Conservation (phyloP, 2,113 vertebrate species). For the Baryphthengus martii region DNA sequence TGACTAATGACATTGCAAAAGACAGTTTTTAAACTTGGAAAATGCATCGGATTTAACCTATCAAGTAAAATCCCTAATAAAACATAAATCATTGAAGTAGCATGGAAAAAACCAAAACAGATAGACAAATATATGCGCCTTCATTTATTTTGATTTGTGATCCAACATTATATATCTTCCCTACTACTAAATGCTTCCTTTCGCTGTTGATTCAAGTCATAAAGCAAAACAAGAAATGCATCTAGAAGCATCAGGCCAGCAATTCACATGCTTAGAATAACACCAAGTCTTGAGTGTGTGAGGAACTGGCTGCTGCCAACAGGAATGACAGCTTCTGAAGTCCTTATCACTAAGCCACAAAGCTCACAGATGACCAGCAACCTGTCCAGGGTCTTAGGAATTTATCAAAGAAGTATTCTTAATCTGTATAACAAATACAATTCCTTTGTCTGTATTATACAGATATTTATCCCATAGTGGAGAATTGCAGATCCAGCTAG, state of each 20-base stretch:
- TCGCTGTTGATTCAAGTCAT: neutral
- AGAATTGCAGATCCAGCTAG: neutral
- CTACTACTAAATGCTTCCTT: neutral
- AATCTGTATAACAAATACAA: neutral
- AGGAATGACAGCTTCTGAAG: neutral
- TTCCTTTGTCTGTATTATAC: neutral
- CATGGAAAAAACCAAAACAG: neutral
- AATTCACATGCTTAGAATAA: neutral
- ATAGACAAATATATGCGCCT: neutral
- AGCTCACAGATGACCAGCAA: neutral
- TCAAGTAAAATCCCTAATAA: neutral
- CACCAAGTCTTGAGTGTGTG: neutral
- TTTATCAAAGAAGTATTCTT: neutral
- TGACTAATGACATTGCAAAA: neutral
- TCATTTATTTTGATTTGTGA: neutral
- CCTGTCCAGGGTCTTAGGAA: neutral
- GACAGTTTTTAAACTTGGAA: neutral
- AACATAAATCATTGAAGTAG: neutral
- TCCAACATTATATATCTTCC: neutral
- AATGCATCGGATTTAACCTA: neutral
- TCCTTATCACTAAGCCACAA: neutral
- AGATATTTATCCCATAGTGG: neutral
- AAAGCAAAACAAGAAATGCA: neutral
- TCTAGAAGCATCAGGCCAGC: neutral
- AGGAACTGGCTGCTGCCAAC: neutral